phyloP scores from a whole-genome alignment of 2,113 vertebrate genomes.

The Cathartes aura region DNA sequence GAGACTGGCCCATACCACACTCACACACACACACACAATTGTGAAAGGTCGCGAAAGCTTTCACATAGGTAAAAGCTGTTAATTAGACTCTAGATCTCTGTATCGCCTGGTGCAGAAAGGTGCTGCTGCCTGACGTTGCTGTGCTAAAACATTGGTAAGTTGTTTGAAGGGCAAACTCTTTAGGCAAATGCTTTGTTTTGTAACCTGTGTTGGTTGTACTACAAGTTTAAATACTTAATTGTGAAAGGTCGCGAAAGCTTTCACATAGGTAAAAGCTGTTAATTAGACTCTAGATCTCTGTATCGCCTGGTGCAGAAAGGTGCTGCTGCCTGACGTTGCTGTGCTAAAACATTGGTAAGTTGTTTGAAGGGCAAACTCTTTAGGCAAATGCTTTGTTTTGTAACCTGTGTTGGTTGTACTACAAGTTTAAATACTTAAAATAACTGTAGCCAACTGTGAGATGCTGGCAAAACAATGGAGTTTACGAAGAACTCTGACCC shows the following conservation, averaged over 20 bases:
- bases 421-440: not conserved
- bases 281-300: not conserved
- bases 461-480: not conserved
- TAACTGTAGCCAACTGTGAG: not conserved
- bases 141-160: not conserved
- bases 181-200: not conserved
- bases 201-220: not conserved
- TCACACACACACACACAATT: no score
- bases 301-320: not conserved
- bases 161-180: not conserved
- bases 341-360: not conserved
- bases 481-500: not conserved
- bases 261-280: not conserved
- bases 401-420: not conserved
- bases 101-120: not conserved
- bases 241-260: not conserved
- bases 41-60: not conserved
- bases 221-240: not conserved
- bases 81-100: not conserved
- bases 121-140: not conserved
- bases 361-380: not conserved
- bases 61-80: not conserved
- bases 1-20: fast-evolving
- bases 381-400: not conserved
- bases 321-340: not conserved